Percentiles rank a stretch among this genome's conserved stretches.
These are phyloP conservation scores for Mesodorylaimus sp. DNA, from an alignment of 2,888 invertebrate species.

Conservation along the genomic window DNA sequence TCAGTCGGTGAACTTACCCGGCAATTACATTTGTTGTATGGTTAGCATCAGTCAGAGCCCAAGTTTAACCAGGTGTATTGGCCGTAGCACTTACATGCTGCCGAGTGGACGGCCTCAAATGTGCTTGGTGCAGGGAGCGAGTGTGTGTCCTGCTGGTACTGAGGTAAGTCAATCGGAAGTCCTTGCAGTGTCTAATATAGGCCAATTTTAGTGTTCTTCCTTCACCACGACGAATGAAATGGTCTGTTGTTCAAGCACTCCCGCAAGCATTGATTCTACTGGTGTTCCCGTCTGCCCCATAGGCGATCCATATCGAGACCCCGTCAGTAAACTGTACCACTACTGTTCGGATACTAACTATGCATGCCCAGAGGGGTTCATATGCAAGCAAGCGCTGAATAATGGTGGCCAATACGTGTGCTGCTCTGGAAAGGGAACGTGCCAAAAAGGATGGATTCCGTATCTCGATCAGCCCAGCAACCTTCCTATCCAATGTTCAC, in stretches of 20 bases:
- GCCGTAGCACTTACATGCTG: not conserved
- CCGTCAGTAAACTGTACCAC: not conserved
- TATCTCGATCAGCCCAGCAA: not conserved
- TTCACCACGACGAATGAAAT: conserved; percentile 7
- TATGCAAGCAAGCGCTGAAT: conserved; percentile 7
- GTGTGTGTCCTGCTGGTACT: not conserved
- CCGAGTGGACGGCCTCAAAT: not conserved
- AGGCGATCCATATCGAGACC: conserved; percentile 5
- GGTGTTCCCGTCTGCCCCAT: not conserved
- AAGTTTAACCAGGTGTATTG: not conserved
- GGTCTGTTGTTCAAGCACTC: conserved; percentile 9
- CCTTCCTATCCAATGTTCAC: not conserved
- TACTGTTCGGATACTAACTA: conserved; percentile 8
- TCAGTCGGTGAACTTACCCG: conserved; percentile 3
- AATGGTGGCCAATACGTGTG: conserved; percentile 1
- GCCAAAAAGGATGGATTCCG: conserved; percentile 11
- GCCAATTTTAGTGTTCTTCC: conserved; percentile 1
- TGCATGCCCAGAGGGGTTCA: conserved; percentile 7
- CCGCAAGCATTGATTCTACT: not conserved
- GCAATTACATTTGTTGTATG: conserved; percentile 4
- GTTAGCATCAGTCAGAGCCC: not conserved
- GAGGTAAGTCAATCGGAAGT: not conserved
- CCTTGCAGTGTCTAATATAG: no score
- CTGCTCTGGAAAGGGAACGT: conserved; percentile 5
- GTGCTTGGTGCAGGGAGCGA: not conserved